Evolutionary conservation across 2,797 vertebrate genomes (phyloP).

Genomic region (Carcharodon carcharias): DNA sequence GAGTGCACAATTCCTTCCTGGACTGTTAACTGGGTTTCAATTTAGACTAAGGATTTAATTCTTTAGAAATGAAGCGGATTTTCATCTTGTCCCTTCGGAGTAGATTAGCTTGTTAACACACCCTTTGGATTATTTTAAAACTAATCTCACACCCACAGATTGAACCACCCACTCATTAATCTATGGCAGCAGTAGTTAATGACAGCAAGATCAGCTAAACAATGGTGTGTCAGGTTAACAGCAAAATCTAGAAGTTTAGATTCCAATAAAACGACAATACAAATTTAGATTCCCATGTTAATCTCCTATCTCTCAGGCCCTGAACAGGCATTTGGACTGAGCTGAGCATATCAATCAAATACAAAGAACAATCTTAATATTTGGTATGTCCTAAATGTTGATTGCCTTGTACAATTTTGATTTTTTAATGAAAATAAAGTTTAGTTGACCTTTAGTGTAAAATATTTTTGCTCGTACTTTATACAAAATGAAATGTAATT

Average conservation of each 20-base stretch:
- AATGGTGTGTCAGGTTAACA: not conserved
- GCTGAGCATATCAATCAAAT: not conserved
- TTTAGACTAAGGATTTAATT: not conserved
- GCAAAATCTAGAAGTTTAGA: not conserved
- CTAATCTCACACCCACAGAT: not conserved
- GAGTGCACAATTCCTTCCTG: not conserved
- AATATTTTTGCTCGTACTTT: not conserved
- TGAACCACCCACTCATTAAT: not conserved
- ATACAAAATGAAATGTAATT: constrained; percentile 1
- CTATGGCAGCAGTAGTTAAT: not conserved
- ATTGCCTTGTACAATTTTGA: not conserved
- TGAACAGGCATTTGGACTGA: not conserved
- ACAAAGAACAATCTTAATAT: not conserved
- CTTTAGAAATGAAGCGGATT: not conserved
- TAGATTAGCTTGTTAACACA: not conserved
- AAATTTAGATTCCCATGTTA: not conserved
- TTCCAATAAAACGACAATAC: not conserved
- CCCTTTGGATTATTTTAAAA: not conserved
- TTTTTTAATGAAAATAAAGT: not conserved
- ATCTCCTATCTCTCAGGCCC: not conserved
- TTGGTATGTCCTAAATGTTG: not conserved
- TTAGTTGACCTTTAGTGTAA: not conserved
- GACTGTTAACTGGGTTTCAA: not conserved
- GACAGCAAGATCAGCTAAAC: not conserved
- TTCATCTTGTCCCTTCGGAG: not conserved